Evolutionary conservation across 2,113 vertebrate genomes (phyloP), one percentile per base, ranked within the genome.

Genomic region (Elephantulus edwardii): DNA sequence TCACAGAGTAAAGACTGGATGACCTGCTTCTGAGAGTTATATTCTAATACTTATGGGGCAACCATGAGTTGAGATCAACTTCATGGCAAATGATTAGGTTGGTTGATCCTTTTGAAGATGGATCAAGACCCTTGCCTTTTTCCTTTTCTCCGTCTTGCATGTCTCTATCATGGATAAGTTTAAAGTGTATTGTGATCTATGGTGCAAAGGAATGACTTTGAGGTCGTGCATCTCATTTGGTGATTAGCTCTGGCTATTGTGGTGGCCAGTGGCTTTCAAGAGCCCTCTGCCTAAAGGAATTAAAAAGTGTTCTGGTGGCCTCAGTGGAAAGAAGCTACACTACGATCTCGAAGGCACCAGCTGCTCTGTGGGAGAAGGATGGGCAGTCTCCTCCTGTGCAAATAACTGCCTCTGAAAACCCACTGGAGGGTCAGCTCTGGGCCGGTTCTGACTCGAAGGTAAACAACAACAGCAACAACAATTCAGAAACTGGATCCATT

Each of bases 261-360:
- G 38, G 20, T n/a, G 91, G 30, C 68, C 19, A 70, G 30, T 11
- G 74, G 35, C 70, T 96, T 94, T 92, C 77, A 88, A 78, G 79
- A 94, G 54, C 42, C 91, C 20, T 0, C 83, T 62, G 74, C 60
- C 71, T 95, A 46, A 84, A 89, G 58, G 71, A 85, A 91, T 88
- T 78, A 56, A 66, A 93, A 96, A 93, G 71, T 80, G 88, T 70
- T 96, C 88, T 94, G 88, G n/a, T n/a, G n/a, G n/a, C n/a, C n/a
- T n/a, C n/a, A n/a, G n/a, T n/a, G n/a, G n/a, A n/a, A n/a, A n/a
- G n/a, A n/a, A n/a, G n/a, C n/a, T n/a, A n/a, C n/a, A n/a, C n/a
- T n/a, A n/a, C n/a, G n/a, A n/a, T n/a, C n/a, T n/a, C n/a, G n/a
- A n/a, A n/a, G n/a, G n/a, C n/a, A n/a, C n/a, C n/a, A n/a, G n/a